Evolutionary conservation across 2,888 invertebrate genomes (phyloP).

Genomic region (Caenorhabditis macrosperma): DNA sequence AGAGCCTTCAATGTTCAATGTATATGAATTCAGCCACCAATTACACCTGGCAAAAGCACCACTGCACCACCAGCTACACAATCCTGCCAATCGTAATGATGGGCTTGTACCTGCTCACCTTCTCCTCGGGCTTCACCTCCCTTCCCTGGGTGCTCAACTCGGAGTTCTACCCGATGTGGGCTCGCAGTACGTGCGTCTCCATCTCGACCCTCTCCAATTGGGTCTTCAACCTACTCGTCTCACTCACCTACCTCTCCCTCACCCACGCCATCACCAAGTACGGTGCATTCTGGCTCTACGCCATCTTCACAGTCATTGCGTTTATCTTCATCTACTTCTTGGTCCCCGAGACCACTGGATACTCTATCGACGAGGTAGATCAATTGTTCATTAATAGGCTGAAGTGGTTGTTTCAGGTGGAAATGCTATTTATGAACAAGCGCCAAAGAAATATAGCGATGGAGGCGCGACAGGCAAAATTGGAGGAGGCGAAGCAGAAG

Average conservation of each 20-base stretch:
- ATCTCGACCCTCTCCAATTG: constrained; percentile 82
- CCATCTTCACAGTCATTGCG: constrained; percentile 81
- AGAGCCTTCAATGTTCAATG: too few species aligned
- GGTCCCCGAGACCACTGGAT: constrained; percentile 83
- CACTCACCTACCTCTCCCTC: constrained; percentile 82
- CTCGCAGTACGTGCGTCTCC: constrained; percentile 82
- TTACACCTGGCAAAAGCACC: constrained; percentile 48
- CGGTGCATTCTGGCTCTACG: constrained; percentile 83
- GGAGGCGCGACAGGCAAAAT: constrained; percentile 36
- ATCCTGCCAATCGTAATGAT: constrained; percentile 79
- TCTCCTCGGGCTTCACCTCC: constrained; percentile 72
- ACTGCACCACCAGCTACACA: constrained; percentile 78
- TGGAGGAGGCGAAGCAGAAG: constrained; percentile 1
- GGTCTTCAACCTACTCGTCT: constrained; percentile 83
- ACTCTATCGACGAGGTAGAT: constrained; percentile 81
- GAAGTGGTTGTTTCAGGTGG: constrained; percentile 25
- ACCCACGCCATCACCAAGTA: constrained; percentile 75
- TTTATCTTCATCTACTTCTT: constrained; percentile 81
- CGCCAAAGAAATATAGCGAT: constrained; percentile 48
- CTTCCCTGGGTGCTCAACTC: constrained; percentile 84
- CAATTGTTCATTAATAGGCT: not conserved
- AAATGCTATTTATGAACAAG: constrained; percentile 59
- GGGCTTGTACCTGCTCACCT: constrained; percentile 74
- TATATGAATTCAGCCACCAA: constrained; percentile 33
- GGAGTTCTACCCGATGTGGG: constrained; percentile 83